Base-by-base conservation (phyloP, 2,888 invertebrate species). In the Cephus runcator region DNA sequence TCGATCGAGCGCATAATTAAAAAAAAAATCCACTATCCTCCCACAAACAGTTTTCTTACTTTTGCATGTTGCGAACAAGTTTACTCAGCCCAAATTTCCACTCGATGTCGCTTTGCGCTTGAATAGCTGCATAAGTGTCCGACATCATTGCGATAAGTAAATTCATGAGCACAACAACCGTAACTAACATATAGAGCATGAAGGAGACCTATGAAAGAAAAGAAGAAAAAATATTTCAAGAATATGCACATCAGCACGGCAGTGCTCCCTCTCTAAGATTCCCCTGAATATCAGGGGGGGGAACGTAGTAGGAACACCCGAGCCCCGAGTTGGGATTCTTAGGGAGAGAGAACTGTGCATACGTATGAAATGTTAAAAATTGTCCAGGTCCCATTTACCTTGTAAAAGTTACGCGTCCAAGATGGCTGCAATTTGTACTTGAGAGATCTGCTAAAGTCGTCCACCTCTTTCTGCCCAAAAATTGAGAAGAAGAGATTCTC, bases 111-210 rank as follows among this genome's bases (percentile, higher is more conserved):
- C 95, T 95, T 90, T 95, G 95, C 1, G 95, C 95, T 88, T 99
- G 98, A 91, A 99, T 99, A 90, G 97, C 95, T 92, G 99, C 99
- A 92, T 99, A 99, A 80, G 99, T 99, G 94, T 99, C 99, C 90
- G 98, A 98, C 99, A 99, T 99, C 99, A 99, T 99, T 94, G 99
- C 99, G 94, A 99, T 99, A 92, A 99, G 96, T 88, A 99, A 95
- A 93, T 99, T 99, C 93, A 99, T 99, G 88, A 99, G 95, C 88
- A 99, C 99, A 91, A 99, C 98, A 88, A 99, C 97, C 84, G 98
- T 98, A 91, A 99, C 98, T 95, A 99, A 94, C 97, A 99, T 97
- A 94, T 99, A 99, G 90, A 98, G 95, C 87, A 96, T 96, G 92
- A 96, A 97, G 85, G 96, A 96, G 89, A 96, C 83, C 91, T 91